phyloP scores from a whole-genome alignment of 2,113 vertebrate species.

The Dicentrarchus labrax region DNA sequence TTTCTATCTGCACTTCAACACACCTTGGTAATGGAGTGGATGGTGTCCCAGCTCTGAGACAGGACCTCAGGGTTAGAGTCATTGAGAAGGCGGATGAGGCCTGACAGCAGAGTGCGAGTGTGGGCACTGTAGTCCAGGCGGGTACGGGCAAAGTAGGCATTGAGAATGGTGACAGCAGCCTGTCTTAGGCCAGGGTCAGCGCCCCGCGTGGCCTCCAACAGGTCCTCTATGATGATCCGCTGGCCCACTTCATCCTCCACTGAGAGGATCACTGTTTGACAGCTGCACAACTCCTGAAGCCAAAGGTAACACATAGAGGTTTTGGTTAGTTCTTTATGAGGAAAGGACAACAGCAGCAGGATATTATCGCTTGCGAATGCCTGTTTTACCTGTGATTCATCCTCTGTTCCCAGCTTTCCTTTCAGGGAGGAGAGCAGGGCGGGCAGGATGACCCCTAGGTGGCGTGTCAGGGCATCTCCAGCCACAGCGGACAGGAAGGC shows the following conservation, averaged over 20 bases:
- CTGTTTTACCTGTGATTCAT: constrained; percentile 88
- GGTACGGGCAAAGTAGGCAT: constrained; percentile 94
- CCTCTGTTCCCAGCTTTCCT: constrained; percentile 91
- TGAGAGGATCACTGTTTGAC: constrained; percentile 94
- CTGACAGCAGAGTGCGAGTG: constrained; percentile 90
- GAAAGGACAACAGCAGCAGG: background rate
- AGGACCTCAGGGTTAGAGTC: constrained; percentile 92
- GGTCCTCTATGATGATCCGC: constrained; percentile 95
- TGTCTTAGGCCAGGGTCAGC: constrained; percentile 91
- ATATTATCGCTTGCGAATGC: background rate
- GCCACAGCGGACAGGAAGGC: constrained; percentile 98
- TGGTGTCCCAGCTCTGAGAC: constrained; percentile 96
- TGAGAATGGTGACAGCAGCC: constrained; percentile 93
- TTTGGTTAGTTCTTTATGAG: background rate
- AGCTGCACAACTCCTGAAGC: constrained; percentile 92
- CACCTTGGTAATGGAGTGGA: constrained; percentile 97
- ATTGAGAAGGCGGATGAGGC: constrained; percentile 95
- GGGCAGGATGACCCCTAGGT: constrained; percentile 95
- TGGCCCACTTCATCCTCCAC: constrained; percentile 96
- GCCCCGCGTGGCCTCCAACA: constrained; percentile 93
- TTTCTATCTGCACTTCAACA: constrained; percentile 25
- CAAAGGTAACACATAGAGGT: background rate
- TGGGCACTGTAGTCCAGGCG: constrained; percentile 93
- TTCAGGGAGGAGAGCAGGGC: constrained; percentile 95
- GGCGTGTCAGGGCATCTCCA: constrained; percentile 94